These are phyloP conservation scores for Melieria omissa DNA, from an alignment of 2,888 invertebrate species.

Conservation along the genomic window DNA sequence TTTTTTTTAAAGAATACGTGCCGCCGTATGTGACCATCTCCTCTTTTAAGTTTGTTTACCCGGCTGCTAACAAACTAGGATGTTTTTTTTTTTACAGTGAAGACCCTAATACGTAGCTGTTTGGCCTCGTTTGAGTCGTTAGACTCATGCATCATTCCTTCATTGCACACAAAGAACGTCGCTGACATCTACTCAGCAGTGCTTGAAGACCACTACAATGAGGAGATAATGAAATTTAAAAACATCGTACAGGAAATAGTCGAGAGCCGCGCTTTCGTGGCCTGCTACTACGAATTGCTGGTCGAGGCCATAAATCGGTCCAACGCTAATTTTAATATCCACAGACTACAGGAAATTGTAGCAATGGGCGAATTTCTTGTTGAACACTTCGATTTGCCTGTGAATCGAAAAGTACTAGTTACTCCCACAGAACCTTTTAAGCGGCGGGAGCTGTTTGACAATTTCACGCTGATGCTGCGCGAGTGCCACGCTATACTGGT, in stretches of 20 bases:
- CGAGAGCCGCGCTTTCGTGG: conserved; percentile 59
- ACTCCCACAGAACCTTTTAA: conserved; percentile 37
- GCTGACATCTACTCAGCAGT: conserved; percentile 55
- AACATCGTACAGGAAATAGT: conserved; percentile 60
- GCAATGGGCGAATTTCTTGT: conserved; percentile 57
- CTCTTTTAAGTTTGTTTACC: background rate
- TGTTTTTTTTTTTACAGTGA: conserved; percentile 47
- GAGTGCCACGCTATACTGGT: conserved; percentile 62
- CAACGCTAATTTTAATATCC: conserved; percentile 52
- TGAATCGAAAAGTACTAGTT: conserved; percentile 50
- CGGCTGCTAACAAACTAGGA: background rate
- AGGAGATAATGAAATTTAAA: conserved; percentile 60
- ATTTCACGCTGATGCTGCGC: conserved; percentile 56
- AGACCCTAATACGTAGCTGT: conserved; percentile 60
- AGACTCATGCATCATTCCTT: conserved; percentile 63
- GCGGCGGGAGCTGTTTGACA: conserved; percentile 50
- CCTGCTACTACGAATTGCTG: conserved; percentile 57
- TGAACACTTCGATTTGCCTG: conserved; percentile 58
- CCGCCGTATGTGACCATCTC: no score
- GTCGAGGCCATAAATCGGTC: conserved; percentile 46
- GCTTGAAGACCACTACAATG: conserved; percentile 63
- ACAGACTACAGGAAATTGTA: conserved; percentile 50
- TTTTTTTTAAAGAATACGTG: background rate
- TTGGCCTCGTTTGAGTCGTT: conserved; percentile 64
- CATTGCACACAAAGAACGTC: conserved; percentile 53